Evolutionary conservation across 53 echinoderm and acorn worm species (phyloP), one percentile per base, ranked within the genome.

Genomic region (Patiria pectinifera): DNA sequence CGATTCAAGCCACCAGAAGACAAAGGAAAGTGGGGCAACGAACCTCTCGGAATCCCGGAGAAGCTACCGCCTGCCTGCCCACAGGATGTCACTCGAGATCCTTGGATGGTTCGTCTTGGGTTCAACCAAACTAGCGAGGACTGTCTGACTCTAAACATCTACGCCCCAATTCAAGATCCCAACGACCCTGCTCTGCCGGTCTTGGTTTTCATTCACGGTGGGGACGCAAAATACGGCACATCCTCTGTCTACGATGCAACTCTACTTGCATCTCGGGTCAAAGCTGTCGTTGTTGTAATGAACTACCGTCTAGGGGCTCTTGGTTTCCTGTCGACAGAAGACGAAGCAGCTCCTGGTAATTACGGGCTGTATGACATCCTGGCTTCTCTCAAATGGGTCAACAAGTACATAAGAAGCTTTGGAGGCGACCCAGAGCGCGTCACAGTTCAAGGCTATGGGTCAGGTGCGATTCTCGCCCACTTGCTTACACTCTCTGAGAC

Each of bases 261-360:
- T 16, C 76, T 69, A 0, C 87, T 96, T 15, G 92, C 96, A 81
- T 93, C 94, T 8, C 89, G 82, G 13, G 86, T 89, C 0, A 69
- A 92, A 5, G 94, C 94, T 62, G 80, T 95, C 1, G 92, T 96
- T 14, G 96, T 96, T 18, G 92, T 94, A 9, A 60, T 95, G 4
- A 95, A 95, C 82, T 92, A 96, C 66, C 95, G 96, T 48, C 78
- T 96, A 0, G 96, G 95, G 46, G 94, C 96, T 26, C 87, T 96
- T 16, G 96, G 96, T 23, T 96, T 94, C 47, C 46, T 95, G 15
- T 86, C 87, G 26, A 94, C 95, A 6, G 93, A 86, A 10, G 92
- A 96, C 45, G 71, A 87, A 16, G 91, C 19, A 18, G 82, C 94
- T 59, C 89, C 89, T 71, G 95, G 94, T 35, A 96, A 96, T 87